These are phyloP conservation scores for Epistrophe eligans DNA, from an alignment of 2,888 invertebrate genomes.

Conservation along the genomic window DNA sequence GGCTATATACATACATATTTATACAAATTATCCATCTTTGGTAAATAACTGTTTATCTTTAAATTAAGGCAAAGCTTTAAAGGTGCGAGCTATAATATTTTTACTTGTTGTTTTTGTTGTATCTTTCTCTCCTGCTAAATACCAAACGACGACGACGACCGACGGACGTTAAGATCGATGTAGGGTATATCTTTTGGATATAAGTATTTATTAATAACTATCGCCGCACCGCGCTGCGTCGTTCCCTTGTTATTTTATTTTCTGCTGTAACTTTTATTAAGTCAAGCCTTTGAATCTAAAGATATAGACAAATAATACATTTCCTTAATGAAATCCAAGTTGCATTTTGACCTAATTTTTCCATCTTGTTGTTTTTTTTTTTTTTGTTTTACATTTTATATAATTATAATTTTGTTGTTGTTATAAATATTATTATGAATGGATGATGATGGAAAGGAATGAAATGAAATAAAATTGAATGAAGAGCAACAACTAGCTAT, in stretches of 20 bases:
- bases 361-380: neutral
- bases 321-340: slow-evolving; percentile 58
- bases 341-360: slow-evolving; percentile 71
- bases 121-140: slow-evolving; percentile 9
- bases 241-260: neutral
- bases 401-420: slow-evolving; percentile 22
- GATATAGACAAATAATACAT: slow-evolving; percentile 37
- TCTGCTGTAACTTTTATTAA: neutral
- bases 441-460: slow-evolving; percentile 30
- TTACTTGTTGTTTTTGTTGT: neutral
- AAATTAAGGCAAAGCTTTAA: slow-evolving; percentile 44
- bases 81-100: slow-evolving; percentile 29
- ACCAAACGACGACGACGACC: no score
- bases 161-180: neutral
- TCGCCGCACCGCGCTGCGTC: neutral
- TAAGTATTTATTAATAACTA: neutral
- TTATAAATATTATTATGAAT: slow-evolving; percentile 12
- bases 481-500: neutral
- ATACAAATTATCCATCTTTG: neutral
- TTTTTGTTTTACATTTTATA: neutral
- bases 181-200: slow-evolving; percentile 23
- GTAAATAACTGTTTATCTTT: slow-evolving; percentile 24
- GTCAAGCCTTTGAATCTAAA: slow-evolving; percentile 22
- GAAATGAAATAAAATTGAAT: neutral
- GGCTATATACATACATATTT: neutral